Percentiles rank a stretch among this genome's conserved stretches.
These are phyloP conservation scores for Peromyscus eremicus DNA, from an alignment of 2,797 vertebrate species.

Conservation along the genomic window DNA sequence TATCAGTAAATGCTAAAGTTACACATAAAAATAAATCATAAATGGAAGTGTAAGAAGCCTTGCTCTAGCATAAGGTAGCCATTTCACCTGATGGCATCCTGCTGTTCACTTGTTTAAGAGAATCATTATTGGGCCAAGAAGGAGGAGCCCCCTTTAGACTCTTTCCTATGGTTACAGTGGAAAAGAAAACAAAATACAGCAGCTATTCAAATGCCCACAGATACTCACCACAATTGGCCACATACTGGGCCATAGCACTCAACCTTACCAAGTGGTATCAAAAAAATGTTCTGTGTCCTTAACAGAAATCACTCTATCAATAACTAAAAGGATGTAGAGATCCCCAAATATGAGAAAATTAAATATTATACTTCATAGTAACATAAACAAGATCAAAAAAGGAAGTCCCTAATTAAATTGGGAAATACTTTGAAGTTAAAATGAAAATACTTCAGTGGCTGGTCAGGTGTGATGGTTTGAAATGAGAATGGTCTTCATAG, in stretches of 20 bases:
- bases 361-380: background rate
- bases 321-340: constrained; percentile 4
- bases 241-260: background rate
- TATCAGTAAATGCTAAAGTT: background rate
- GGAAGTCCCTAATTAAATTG: constrained; percentile 39
- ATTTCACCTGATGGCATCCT: background rate
- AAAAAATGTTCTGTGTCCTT: constrained; percentile 53
- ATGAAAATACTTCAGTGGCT: background rate
- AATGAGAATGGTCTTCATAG: background rate
- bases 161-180: background rate
- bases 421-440: constrained; percentile 54
- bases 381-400: background rate
- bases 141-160: background rate
- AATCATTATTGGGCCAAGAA: background rate
- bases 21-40: background rate
- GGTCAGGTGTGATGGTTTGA: background rate
- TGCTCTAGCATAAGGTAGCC: background rate
- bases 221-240: background rate
- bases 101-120: background rate
- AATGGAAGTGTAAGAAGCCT: background rate
- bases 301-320: background rate
- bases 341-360: constrained; percentile 55
- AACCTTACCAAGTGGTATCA: background rate
- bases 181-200: background rate
- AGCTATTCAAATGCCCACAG: background rate